phyloP scores from a whole-genome alignment of 1,140 invertebrate species.

The Homalodisca vitripennis region DNA sequence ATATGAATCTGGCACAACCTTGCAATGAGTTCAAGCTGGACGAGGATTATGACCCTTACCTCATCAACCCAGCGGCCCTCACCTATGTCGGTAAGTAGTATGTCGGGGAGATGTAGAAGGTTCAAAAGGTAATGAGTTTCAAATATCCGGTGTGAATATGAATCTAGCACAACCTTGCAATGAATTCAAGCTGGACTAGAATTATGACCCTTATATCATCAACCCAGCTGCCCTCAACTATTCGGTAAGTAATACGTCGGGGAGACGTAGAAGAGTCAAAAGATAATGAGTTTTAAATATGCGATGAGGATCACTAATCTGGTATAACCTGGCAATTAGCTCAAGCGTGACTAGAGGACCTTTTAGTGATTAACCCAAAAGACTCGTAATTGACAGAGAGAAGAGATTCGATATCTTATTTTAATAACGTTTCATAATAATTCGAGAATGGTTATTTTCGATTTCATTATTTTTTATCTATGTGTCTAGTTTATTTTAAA shows the following conservation, averaged over 20 bases:
- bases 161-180: not conserved
- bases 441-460: too few species aligned
- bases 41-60: conserved; percentile 6
- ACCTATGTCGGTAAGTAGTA: not conserved
- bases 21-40: conserved; percentile 10
- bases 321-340: not conserved
- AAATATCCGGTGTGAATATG: not conserved
- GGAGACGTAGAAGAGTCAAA: too few species aligned
- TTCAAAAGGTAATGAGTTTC: not conserved
- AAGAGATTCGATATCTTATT: too few species aligned
- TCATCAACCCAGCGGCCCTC: not conserved
- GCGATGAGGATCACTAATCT: not conserved
- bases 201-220: not conserved
- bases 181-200: conserved; percentile 10
- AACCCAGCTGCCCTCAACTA: conserved; percentile 4
- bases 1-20: not conserved
- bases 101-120: not conserved
- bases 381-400: too few species aligned
- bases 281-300: not conserved
- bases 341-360: conserved; percentile 2
- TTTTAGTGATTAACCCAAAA: not conserved
- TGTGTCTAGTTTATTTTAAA: too few species aligned
- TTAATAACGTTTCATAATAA: too few species aligned
- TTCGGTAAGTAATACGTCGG: too few species aligned
- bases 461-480: too few species aligned